Evolutionary conservation across 2,888 invertebrate species (phyloP).

Genomic region (Limnephilus rhombicus): DNA sequence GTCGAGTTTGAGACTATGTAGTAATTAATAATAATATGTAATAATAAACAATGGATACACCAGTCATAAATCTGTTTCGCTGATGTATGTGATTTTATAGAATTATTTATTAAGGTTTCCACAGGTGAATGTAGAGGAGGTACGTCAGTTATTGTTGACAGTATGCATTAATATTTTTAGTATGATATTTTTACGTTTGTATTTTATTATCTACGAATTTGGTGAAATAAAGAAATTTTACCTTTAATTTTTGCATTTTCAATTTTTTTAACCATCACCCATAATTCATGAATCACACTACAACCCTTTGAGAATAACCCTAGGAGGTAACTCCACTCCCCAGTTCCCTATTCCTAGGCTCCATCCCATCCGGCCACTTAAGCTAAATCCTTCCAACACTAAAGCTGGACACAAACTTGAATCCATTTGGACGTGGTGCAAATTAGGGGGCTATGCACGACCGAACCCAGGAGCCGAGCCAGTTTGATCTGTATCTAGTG

Average conservation of each 20-base stretch:
- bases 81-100: conserved; percentile 14
- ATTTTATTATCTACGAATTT: conserved; percentile 36
- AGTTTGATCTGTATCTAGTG: too few relatives aligned
- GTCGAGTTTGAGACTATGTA: neutral
- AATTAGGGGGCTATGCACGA: too few relatives aligned
- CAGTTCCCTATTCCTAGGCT: too few relatives aligned
- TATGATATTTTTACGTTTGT: conserved; percentile 42
- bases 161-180: conserved; percentile 31
- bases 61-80: neutral
- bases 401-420: too few relatives aligned
- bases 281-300: neutral
- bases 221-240: conserved; percentile 35
- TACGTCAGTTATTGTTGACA: conserved; percentile 24
- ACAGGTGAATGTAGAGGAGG: neutral
- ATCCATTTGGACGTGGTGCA: too few relatives aligned
- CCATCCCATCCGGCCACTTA: too few relatives aligned
- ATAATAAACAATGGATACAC: neutral
- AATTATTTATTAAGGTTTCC: conserved; percentile 35
- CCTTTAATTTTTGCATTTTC: neutral
- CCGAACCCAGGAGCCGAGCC: too few relatives aligned
- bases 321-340: too few relatives aligned
- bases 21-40: neutral
- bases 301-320: too few relatives aligned
- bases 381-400: too few relatives aligned
- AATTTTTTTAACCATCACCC: neutral